Conservation (phyloP, 2,888 invertebrate species). For the Callyntrura sp. region DNA sequence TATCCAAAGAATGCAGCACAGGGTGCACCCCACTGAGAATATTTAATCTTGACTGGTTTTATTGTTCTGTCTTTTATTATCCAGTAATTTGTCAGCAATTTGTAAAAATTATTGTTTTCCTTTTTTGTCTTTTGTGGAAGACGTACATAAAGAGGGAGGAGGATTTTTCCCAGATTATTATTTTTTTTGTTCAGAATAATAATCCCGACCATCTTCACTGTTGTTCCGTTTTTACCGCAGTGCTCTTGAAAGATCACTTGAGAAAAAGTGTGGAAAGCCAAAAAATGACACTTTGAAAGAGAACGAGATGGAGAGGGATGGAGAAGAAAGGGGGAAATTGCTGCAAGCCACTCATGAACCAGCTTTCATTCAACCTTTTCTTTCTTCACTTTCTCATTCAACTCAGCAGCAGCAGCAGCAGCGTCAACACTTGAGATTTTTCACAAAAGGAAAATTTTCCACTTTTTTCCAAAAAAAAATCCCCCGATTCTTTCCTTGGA, state of each 20-base stretch:
- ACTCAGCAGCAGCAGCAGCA: too few relatives aligned
- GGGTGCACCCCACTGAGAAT: slow-evolving; percentile 46
- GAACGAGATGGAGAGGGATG: too few relatives aligned
- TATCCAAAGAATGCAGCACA: slow-evolving; percentile 9
- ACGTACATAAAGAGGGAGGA: too few relatives aligned
- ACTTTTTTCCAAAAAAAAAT: neutral
- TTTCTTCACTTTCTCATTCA: neutral
- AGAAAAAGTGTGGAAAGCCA: slow-evolving; percentile 21
- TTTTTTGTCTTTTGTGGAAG: too few relatives aligned
- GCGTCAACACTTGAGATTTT: too few relatives aligned
- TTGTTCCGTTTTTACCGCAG: neutral
- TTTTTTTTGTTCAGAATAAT: slow-evolving; percentile 30
- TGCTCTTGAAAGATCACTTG: neutral
- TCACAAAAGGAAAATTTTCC: neutral
- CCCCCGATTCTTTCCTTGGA: neutral
- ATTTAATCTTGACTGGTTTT: slow-evolving; percentile 57
- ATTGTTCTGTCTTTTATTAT: neutral
- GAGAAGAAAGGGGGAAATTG: slow-evolving; percentile 16
- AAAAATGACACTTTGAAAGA: slow-evolving; percentile 38
- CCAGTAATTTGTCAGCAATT: slow-evolving; percentile 73
- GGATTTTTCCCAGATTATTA: slow-evolving; percentile 56
- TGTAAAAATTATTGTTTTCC: slow-evolving; percentile 29
- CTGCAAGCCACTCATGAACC: slow-evolving; percentile 18
- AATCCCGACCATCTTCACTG: too few relatives aligned
- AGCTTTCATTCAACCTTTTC: slow-evolving; percentile 32